Evolutionary conservation across 1,140 invertebrate species (phyloP), one percentile per base, ranked within the genome.

Genomic region (Drosophila oshimai): DNA sequence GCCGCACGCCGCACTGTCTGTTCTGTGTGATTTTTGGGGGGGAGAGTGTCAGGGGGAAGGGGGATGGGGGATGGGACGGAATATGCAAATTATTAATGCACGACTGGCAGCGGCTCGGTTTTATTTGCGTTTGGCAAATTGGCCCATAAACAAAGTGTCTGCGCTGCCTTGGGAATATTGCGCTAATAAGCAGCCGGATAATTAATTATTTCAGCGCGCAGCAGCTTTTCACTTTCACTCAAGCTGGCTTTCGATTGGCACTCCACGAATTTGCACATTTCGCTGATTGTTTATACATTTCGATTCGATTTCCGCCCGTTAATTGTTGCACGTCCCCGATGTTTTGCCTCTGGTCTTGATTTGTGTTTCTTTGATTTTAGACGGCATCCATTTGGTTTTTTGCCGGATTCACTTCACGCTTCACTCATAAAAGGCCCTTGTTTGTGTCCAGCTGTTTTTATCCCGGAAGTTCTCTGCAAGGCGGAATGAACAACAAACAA

Each of bases 381-480:
- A 64, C 24, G 29, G 26, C 54, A 44, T 54, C 60, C 60, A 74
- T 67, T 84, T 72, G 70, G 44, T 26, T 24, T 15, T 15, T 29
- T 41, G 41, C 22, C 12, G 6, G 13, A 10, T 44, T 26, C 42
- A 58, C 15, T 55, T 55, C 29, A 22, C 44, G 28, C 44, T 24
- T n/a, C 24, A 29, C 29, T 44, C 36, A 20, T 33, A 29, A 70
- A 36, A 29, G 42, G 26, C 39, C 39, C 26, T 39, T 80, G 75
- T 55, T 39, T 80, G 75, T 55, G 62, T 54, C 46, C 80, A 87
- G 80, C 81, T 86, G 80, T 26, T 45, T 60, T 20, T 13, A 10
- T 13, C 61, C 76, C 76, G 71, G 81, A 87, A 62, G 58, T 76
- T 44, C 13, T 39, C 81, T 86, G 81, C 57, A 86, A 87, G 55